Evolutionary conservation across 2,797 vertebrate genomes (phyloP).

Genomic region (Lateolabrax maculatus): DNA sequence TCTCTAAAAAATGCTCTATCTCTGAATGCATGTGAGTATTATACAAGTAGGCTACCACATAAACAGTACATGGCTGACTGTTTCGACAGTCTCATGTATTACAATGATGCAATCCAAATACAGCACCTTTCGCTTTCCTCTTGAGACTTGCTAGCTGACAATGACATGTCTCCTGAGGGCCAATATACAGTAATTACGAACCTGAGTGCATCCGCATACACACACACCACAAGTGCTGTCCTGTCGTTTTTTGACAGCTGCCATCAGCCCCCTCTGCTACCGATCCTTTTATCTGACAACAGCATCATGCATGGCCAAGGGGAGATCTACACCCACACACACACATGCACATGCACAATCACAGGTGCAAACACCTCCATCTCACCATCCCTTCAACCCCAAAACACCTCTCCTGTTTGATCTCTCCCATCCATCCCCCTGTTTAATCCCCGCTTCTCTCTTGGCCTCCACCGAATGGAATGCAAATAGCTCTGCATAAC

Average conservation of each 20-base stretch:
- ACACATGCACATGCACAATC: conserved; percentile 16
- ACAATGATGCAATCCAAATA: conserved; percentile 29
- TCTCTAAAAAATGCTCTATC: not conserved
- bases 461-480: conserved; percentile 77
- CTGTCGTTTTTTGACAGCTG: conserved; percentile 39
- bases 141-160: conserved; percentile 36
- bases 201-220: conserved; percentile 2
- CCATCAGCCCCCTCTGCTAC: conserved; percentile 47
- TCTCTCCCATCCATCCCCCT: conserved; percentile 61
- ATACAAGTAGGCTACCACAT: not conserved
- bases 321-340: conserved; percentile 44
- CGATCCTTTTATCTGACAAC: conserved; percentile 65
- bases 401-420: conserved; percentile 65
- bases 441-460: conserved; percentile 73
- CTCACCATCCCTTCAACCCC: conserved; percentile 45
- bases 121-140: conserved; percentile 9
- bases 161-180: conserved; percentile 34
- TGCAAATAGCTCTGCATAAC: conserved; percentile 81
- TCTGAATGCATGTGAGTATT: not conserved
- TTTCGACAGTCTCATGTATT: conserved; percentile 17
- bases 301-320: conserved; percentile 54
- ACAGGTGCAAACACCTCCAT: conserved; percentile 63
- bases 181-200: conserved; percentile 50
- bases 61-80: not conserved
- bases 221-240: not conserved